Conservation (phyloP, 1,140 invertebrate species). For the Ruditapes philippinarum region DNA sequence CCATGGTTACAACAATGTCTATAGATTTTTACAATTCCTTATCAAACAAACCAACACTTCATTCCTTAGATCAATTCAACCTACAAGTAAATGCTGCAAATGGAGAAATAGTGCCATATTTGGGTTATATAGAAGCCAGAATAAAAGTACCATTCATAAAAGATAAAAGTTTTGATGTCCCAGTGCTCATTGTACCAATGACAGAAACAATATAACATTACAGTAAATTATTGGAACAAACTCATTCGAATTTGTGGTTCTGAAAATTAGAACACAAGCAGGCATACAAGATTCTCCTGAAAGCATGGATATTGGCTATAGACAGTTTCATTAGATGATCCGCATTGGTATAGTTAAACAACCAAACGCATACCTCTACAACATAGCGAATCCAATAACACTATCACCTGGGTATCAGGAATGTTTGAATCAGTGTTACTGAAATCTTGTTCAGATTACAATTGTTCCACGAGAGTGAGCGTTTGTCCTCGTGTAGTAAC, state of each 20-base stretch:
- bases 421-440: neutral
- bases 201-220: neutral
- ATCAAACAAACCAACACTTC: neutral
- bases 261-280: no score
- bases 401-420: neutral
- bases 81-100: no score
- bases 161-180: neutral
- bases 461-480: neutral
- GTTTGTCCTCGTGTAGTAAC: conserved; percentile 10
- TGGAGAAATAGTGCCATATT: neutral
- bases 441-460: neutral
- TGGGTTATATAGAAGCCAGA: neutral
- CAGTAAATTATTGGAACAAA: neutral
- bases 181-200: neutral
- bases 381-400: neutral
- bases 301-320: no score
- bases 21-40: neutral
- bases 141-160: neutral
- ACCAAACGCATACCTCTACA: no score
- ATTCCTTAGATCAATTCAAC: neutral
- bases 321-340: no score
- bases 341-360: no score
- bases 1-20: neutral
- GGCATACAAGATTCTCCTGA: no score
- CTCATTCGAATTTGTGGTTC: neutral